Evolutionary conservation across 2,797 vertebrate species (phyloP).

Genomic region (Bovichtus variegatus): DNA sequence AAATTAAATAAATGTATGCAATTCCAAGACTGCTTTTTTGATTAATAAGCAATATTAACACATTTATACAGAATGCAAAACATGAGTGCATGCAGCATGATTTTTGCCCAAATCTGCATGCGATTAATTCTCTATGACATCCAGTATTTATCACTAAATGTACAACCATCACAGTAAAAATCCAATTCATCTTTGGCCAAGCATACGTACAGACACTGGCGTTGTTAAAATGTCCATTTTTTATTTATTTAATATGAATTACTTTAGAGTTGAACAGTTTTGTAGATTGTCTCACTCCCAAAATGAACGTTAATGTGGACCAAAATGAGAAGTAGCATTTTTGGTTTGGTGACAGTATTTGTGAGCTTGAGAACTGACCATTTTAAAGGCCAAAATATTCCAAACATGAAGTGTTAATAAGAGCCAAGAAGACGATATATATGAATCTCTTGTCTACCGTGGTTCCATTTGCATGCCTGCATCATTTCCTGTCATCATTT

Average conservation of each 20-base stretch:
- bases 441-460: background rate
- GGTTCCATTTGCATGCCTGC: background rate
- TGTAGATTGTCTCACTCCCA: background rate
- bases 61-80: no score
- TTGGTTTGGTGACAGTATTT: background rate
- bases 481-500: constrained; percentile 34
- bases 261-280: background rate
- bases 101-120: no score
- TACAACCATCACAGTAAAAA: background rate
- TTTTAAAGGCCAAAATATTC: background rate
- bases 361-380: no score
- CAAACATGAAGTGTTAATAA: background rate
- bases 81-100: no score
- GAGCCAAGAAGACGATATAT: background rate
- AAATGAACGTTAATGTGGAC: background rate
- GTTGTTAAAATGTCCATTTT: background rate
- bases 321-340: background rate
- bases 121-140: background rate
- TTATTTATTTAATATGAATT: background rate
- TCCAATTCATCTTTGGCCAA: background rate
- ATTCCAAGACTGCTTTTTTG: no score
- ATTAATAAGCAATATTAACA: no score
- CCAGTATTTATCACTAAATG: background rate
- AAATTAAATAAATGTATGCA: no score
- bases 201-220: background rate